Conservation (phyloP, 2,888 invertebrate genomes). For the Arenicola marina region DNA sequence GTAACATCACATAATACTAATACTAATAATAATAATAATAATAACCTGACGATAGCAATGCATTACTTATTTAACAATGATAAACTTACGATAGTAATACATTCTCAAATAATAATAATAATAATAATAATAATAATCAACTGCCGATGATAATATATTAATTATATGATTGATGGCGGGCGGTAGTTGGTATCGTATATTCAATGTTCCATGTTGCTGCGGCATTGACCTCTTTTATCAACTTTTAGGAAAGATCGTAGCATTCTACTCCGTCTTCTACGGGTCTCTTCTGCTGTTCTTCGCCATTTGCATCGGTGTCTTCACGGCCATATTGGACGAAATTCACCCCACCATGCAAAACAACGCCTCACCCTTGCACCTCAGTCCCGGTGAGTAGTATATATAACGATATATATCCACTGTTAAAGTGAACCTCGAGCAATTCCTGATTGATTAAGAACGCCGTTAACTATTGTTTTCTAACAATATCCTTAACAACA, state of each 20-base stretch:
- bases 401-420: too few relatives aligned
- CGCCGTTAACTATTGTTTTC: too few relatives aligned
- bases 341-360: conserved; percentile 44
- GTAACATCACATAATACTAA: not conserved
- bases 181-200: too few relatives aligned
- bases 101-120: too few relatives aligned
- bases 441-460: too few relatives aligned
- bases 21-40: not conserved
- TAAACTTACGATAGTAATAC: too few relatives aligned
- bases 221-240: too few relatives aligned
- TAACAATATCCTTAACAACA: too few relatives aligned
- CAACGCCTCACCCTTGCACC: conserved; percentile 45
- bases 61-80: not conserved
- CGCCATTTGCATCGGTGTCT: conserved; percentile 88
- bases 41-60: not conserved
- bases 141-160: too few relatives aligned
- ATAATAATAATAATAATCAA: too few relatives aligned
- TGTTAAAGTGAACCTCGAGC: too few relatives aligned
- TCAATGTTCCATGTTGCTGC: not conserved
- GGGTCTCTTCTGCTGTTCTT: conserved; percentile 89
- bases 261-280: conserved; percentile 97
- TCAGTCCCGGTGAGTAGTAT: conserved; percentile 86
- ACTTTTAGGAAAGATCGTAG: conserved; percentile 77
- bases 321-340: conserved; percentile 63
- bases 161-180: too few relatives aligned